A percentile compares a stretch with the other conserved stretches of the same genome.
phyloP scores from a whole-genome alignment of 2,888 invertebrate species.

The Argyresthia goedartella region DNA sequence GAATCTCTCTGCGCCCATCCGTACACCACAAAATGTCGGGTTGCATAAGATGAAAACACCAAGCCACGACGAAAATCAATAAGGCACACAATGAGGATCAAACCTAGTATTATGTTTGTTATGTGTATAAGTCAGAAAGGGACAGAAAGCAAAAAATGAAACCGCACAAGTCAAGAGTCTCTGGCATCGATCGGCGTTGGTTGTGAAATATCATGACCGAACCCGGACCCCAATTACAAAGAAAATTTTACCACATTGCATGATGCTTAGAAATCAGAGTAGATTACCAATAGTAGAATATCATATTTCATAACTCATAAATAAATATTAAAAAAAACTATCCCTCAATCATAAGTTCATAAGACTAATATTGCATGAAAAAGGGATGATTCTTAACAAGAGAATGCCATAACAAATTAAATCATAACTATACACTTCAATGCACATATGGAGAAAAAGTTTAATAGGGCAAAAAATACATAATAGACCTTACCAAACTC shows the following conservation, averaged over 20 bases:
- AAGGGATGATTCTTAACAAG: slow-evolving; percentile 38
- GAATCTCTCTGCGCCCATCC: too few relatives aligned
- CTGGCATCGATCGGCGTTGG: slow-evolving; percentile 54
- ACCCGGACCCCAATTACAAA: slow-evolving; percentile 1
- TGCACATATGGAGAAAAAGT: slow-evolving; percentile 36
- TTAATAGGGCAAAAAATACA: slow-evolving; percentile 36
- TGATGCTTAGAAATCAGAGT: slow-evolving; percentile 8
- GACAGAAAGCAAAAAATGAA: slow-evolving; percentile 46
- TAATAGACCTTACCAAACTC: slow-evolving; percentile 63
- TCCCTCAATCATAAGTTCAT: slow-evolving; percentile 3
- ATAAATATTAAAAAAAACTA: slow-evolving; percentile 13
- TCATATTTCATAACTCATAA: slow-evolving; percentile 34
- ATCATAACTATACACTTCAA: slow-evolving; percentile 65
- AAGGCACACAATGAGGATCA: slow-evolving; percentile 55
- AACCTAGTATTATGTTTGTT: slow-evolving; percentile 27
- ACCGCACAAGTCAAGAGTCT: slow-evolving; percentile 61
- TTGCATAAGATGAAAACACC: background rate
- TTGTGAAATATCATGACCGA: slow-evolving; percentile 16
- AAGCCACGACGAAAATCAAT: slow-evolving; percentile 56
- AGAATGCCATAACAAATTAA: slow-evolving; percentile 66
- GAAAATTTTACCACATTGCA: too few relatives aligned
- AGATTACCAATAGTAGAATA: slow-evolving; percentile 25
- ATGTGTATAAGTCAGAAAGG: slow-evolving; percentile 43
- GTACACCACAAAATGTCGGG: background rate
- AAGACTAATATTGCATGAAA: slow-evolving; percentile 17